These are phyloP conservation scores for Calyptomena viridis DNA, from an alignment of 2,113 vertebrate species.

Conservation along the genomic window DNA sequence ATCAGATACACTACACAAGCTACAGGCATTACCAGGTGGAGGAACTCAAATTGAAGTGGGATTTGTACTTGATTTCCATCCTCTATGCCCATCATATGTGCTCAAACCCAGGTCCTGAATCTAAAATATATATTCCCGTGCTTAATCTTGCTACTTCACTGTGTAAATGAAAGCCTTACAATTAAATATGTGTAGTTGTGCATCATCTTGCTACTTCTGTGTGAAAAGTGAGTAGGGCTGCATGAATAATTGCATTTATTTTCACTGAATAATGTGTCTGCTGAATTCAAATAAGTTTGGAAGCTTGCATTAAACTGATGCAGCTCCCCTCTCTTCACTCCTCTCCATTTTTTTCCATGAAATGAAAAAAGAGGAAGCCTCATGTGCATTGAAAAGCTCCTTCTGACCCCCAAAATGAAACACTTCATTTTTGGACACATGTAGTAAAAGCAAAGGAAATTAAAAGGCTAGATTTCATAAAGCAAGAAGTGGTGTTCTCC, in stretches of 20 bases:
- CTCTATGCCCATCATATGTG: neutral
- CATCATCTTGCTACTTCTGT: neutral
- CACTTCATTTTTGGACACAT: neutral
- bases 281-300: neutral
- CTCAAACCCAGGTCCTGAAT: neutral
- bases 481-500: neutral
- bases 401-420: constrained; percentile 28
- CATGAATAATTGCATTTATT: neutral
- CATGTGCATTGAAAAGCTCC: neutral
- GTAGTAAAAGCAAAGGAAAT: constrained; percentile 30
- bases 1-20: neutral
- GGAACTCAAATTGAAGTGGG: neutral
- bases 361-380: neutral
- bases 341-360: neutral
- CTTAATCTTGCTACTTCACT: neutral
- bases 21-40: neutral
- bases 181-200: neutral
- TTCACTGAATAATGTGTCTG: neutral
- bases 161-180: neutral
- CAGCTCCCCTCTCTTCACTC: neutral
- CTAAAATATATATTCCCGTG: neutral
- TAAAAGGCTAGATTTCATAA: neutral
- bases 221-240: neutral
- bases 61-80: neutral
- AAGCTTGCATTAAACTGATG: neutral